phyloP scores from a whole-genome alignment of 2,113 vertebrate species.

The Chaetura pelagica region DNA sequence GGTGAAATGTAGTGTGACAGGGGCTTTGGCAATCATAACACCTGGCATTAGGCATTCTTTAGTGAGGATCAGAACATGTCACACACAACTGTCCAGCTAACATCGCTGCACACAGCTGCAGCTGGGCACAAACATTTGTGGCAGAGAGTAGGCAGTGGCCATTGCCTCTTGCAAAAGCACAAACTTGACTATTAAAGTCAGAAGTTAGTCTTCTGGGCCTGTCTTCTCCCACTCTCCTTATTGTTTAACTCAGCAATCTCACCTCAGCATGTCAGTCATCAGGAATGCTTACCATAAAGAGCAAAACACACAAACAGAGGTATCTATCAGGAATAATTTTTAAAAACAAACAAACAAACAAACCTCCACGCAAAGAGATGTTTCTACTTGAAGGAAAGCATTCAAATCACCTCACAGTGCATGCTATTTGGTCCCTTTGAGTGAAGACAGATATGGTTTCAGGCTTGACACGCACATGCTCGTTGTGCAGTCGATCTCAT shows the following conservation, averaged over 20 bases:
- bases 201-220: neutral
- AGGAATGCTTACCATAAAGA: neutral
- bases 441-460: conserved; percentile 33
- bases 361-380: neutral
- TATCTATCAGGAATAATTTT: neutral
- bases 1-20: neutral
- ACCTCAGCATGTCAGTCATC: neutral
- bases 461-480: conserved; percentile 30
- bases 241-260: neutral
- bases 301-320: neutral
- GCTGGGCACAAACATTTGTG: neutral
- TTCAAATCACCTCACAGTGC: neutral
- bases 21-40: neutral
- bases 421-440: conserved; percentile 19
- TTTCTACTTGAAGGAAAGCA: conserved; percentile 8
- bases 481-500: conserved; percentile 39
- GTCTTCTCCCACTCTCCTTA: neutral
- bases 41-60: neutral
- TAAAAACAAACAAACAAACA: neutral
- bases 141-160: neutral
- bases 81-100: neutral
- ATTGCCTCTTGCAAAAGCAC: neutral
- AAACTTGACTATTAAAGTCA: neutral
- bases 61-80: neutral
- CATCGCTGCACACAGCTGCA: neutral